Evolutionary conservation across 2,113 vertebrate genomes (phyloP).

Genomic region (Pyrgilauda ruficollis): DNA sequence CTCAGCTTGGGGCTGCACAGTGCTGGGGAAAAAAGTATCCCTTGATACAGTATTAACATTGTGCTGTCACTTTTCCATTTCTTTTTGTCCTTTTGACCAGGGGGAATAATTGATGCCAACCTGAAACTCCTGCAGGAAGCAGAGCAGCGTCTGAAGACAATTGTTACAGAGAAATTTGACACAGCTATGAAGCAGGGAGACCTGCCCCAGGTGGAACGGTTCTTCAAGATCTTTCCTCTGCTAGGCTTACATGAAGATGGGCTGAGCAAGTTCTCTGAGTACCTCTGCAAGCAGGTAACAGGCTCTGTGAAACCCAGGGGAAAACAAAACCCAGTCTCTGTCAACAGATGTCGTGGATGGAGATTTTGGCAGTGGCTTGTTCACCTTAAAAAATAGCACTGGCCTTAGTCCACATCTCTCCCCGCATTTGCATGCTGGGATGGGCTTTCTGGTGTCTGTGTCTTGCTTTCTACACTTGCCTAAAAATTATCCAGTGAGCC

Average conservation of each 20-base stretch:
- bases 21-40: not conserved
- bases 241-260: conserved; percentile 94
- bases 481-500: not conserved
- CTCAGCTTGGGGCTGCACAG: not conserved
- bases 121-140: conserved; percentile 91
- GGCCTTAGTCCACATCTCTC: not conserved
- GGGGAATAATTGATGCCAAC: conserved; percentile 92
- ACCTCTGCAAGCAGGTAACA: conserved; percentile 92
- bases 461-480: not conserved
- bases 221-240: conserved; percentile 98
- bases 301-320: not conserved
- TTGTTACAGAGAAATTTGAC: conserved; percentile 92
- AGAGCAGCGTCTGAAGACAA: conserved; percentile 87
- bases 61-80: not conserved
- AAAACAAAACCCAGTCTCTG: not conserved
- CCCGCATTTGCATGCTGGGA: not conserved
- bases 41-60: not conserved
- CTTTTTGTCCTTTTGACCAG: conserved; percentile 64
- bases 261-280: conserved; percentile 91
- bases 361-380: not conserved
- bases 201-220: conserved; percentile 92
- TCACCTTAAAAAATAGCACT: not conserved
- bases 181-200: conserved; percentile 87
- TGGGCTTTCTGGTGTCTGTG: not conserved
- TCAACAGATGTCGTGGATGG: not conserved